A percentile compares a stretch with the other conserved stretches of the same genome.
Evolutionary conservation across 2,797 vertebrate genomes (phyloP).

Genomic region (Rhinoraja longicauda): DNA sequence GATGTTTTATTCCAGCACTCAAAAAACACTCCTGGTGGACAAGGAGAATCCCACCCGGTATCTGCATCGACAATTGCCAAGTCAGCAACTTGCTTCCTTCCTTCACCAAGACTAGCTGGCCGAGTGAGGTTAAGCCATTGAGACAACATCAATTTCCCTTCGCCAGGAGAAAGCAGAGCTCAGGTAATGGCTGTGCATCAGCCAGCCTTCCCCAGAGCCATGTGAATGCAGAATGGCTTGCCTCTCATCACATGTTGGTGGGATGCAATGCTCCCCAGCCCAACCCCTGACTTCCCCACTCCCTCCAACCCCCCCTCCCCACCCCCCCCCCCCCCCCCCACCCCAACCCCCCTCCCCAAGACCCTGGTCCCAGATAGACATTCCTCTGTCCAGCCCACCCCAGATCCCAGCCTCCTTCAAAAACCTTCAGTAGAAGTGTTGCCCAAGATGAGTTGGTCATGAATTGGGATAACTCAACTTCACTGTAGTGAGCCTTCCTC

Average conservation of each 20-base stretch:
- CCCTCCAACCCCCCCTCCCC: background rate
- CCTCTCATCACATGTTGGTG: background rate
- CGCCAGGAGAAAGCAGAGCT: background rate
- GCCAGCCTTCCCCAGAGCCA: background rate
- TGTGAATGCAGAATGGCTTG: background rate
- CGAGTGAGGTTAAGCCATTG: constrained; percentile 26
- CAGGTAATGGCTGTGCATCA: background rate
- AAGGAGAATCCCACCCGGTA: constrained; percentile 9
- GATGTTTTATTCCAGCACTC: background rate
- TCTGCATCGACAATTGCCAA: background rate
- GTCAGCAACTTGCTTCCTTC: background rate
- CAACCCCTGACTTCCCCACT: background rate
- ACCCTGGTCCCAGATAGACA: background rate
- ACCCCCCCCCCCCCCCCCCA: background rate
- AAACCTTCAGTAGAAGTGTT: background rate
- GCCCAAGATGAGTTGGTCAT: background rate
- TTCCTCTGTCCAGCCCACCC: background rate
- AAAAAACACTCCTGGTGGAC: constrained; percentile 28
- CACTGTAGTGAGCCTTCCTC: too few relatives aligned
- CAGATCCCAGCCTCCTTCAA: background rate
- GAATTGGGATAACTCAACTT: background rate
- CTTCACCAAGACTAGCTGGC: constrained; percentile 29
- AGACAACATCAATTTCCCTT: constrained; percentile 10
- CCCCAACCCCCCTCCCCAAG: background rate
- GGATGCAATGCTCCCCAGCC: background rate